phyloP scores from a whole-genome alignment of 2,888 invertebrate genomes.

The Diaphora mendica region DNA sequence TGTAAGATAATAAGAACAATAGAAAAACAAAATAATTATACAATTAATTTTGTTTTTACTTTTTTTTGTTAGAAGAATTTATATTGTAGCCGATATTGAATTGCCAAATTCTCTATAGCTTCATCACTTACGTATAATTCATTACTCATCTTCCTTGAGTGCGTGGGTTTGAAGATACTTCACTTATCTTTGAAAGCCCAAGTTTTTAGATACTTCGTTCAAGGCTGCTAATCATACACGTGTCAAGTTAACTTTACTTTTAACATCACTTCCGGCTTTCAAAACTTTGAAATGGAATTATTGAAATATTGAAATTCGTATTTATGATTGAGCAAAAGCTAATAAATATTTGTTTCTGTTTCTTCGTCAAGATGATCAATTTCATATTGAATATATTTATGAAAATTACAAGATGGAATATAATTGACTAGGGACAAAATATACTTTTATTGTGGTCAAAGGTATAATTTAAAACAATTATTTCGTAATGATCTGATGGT shows the following conservation, averaged over 20 bases:
- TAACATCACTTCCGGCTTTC: slow-evolving; percentile 40
- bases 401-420: background rate
- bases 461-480: too few species aligned
- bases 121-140: slow-evolving; percentile 20
- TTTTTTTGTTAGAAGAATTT: background rate
- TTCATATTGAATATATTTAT: background rate
- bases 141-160: slow-evolving; percentile 23
- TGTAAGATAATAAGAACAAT: background rate
- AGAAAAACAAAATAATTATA: background rate
- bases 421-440: too few species aligned
- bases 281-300: slow-evolving; percentile 45
- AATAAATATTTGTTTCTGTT: background rate
- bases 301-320: background rate
- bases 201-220: slow-evolving; percentile 42
- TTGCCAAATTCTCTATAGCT: slow-evolving; percentile 8
- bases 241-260: slow-evolving; percentile 46
- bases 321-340: background rate
- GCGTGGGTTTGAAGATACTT: slow-evolving; percentile 34
- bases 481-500: background rate
- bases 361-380: background rate
- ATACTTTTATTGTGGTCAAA: too few species aligned
- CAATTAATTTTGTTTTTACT: background rate
- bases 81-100: slow-evolving; percentile 2
- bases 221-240: slow-evolving; percentile 44
- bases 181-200: slow-evolving; percentile 42